A percentile compares a stretch with the other conserved stretches of the same genome.
These are phyloP conservation scores for Musca vetustissima DNA, from an alignment of 1,140 invertebrate species.

Conservation along the genomic window DNA sequence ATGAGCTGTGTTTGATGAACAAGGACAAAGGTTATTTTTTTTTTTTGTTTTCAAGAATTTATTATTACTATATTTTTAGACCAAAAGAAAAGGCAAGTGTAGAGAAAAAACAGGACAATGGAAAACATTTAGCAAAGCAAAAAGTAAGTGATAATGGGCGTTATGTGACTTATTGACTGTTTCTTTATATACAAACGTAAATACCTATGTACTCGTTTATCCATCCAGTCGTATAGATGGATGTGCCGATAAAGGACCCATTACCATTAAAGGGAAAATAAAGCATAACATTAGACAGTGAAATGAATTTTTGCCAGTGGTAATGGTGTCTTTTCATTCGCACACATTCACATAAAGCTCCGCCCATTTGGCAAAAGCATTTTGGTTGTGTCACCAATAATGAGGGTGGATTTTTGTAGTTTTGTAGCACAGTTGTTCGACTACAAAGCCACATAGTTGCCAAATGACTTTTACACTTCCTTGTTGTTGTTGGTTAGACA, in stretches of 20 bases:
- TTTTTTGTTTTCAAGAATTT: too few species aligned
- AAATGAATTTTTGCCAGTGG: too few species aligned
- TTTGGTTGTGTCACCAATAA: too few species aligned
- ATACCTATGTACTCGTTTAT: too few species aligned
- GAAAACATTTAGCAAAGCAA: conserved; percentile 6
- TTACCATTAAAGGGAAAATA: too few species aligned
- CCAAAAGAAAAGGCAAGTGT: background rate
- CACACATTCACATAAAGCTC: too few species aligned
- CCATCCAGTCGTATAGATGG: too few species aligned
- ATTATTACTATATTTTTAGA: background rate
- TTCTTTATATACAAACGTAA: background rate
- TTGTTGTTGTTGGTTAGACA: background rate
- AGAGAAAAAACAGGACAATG: background rate
- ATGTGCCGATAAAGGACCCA: too few species aligned
- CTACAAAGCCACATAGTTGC: conserved; percentile 10
- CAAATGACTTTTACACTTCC: background rate
- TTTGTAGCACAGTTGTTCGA: background rate
- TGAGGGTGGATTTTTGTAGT: conserved; percentile 4
- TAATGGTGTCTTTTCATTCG: too few species aligned
- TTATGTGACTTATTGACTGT: conserved; percentile 13
- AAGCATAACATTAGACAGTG: too few species aligned
- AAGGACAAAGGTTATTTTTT: background rate
- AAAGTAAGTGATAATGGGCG: conserved; percentile 22
- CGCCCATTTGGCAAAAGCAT: too few species aligned
- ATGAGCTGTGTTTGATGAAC: background rate